Evolutionary conservation across 2,888 invertebrate species (phyloP).

Genomic region (Liopterus haemorrhoidalis): DNA sequence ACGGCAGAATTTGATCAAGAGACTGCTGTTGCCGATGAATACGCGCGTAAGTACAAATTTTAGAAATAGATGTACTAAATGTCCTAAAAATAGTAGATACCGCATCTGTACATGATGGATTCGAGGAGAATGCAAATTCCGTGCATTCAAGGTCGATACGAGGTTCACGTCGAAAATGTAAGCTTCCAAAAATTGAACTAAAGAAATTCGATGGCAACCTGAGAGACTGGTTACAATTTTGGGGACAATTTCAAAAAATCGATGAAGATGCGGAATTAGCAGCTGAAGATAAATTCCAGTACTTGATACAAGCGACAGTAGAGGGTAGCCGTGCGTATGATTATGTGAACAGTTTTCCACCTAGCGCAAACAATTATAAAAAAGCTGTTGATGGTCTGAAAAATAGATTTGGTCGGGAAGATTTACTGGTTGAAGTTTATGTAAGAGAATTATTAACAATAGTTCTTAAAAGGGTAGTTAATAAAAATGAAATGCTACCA

Average conservation of each 20-base stretch:
- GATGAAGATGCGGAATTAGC: constrained; percentile 14
- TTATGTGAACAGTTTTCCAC: constrained; percentile 9
- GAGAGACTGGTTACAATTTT: constrained; percentile 15
- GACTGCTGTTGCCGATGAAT: too few species aligned
- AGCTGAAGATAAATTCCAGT: constrained; percentile 16
- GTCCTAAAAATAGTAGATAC: too few species aligned
- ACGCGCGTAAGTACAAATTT: too few species aligned
- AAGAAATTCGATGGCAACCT: constrained; percentile 13
- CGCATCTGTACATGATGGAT: too few species aligned
- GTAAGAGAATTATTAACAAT: not conserved
- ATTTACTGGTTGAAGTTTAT: constrained; percentile 8
- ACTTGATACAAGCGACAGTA: constrained; percentile 9
- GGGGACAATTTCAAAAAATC: constrained; percentile 12
- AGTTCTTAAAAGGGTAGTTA: not conserved
- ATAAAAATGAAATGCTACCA: not conserved
- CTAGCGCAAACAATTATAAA: constrained; percentile 5
- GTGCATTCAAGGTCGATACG: too few species aligned
- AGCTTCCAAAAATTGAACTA: constrained; percentile 12
- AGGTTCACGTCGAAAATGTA: constrained; percentile 10
- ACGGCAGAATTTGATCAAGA: too few species aligned
- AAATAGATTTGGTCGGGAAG: constrained; percentile 5
- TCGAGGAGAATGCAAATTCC: too few species aligned
- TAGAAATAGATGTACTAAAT: too few species aligned
- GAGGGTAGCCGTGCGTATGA: not conserved
- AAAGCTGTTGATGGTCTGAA: constrained; percentile 6